Conservation (phyloP, 2,888 invertebrate genomes). For the Adelognathus sp. region DNA sequence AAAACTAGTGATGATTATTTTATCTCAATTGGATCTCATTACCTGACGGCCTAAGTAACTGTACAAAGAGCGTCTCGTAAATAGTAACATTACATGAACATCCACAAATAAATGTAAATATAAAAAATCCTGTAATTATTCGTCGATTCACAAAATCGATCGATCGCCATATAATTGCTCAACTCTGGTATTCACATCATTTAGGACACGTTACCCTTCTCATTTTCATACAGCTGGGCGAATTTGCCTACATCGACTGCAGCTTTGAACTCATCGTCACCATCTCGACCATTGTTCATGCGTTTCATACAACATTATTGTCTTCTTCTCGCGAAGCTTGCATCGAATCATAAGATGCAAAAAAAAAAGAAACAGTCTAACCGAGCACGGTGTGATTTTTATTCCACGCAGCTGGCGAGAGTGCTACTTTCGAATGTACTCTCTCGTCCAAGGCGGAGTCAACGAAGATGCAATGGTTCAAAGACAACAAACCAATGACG, state of each 20-base stretch:
- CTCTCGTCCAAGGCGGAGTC: conserved; percentile 84
- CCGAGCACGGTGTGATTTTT: conserved; percentile 41
- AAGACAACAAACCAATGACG: conserved; percentile 92
- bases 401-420: conserved; percentile 88
- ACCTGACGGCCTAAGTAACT: too few species aligned
- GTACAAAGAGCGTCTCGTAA: too few species aligned
- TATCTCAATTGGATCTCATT: too few species aligned
- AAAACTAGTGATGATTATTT: too few species aligned
- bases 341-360: background rate
- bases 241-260: conserved; percentile 40
- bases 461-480: conserved; percentile 89
- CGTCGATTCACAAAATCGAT: background rate
- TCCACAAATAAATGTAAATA: too few species aligned
- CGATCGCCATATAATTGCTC: background rate
- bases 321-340: conserved; percentile 32
- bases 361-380: conserved; percentile 39
- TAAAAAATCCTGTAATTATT: background rate
- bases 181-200: background rate
- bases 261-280: conserved; percentile 56
- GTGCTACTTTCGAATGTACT: conserved; percentile 90
- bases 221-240: conserved; percentile 50
- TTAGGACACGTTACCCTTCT: background rate
- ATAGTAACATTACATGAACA: too few species aligned
- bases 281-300: conserved; percentile 23
- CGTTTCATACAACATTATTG: conserved; percentile 16